phyloP scores from a whole-genome alignment of 2,797 vertebrate genomes.

The Columba guinea region DNA sequence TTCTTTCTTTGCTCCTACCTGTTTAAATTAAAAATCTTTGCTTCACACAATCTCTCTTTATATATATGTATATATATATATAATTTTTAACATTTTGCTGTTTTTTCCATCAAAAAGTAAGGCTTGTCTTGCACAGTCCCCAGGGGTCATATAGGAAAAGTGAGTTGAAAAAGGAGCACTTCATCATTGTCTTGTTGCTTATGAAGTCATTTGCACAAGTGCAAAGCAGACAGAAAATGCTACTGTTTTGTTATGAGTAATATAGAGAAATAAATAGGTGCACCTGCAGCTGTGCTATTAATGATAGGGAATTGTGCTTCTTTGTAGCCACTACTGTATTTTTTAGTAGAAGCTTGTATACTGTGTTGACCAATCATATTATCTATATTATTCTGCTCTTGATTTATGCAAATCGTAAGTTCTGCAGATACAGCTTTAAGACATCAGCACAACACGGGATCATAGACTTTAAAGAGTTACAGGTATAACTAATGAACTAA shows the following conservation, averaged over 20 bases:
- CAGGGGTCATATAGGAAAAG: neutral
- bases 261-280: neutral
- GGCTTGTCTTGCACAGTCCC: neutral
- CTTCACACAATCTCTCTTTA: neutral
- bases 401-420: neutral
- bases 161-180: accelerated
- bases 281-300: neutral
- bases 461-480: neutral
- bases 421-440: neutral
- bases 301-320: neutral
- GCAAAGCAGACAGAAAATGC: neutral
- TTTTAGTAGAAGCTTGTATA: neutral
- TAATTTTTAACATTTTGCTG: neutral
- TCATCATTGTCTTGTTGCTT: neutral
- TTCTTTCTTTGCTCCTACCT: neutral
- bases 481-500: neutral
- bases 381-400: neutral
- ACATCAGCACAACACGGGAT: neutral
- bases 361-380: neutral
- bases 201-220: neutral
- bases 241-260: neutral
- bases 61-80: too few relatives aligned
- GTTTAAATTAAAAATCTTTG: neutral
- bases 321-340: neutral
- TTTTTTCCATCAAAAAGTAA: neutral